Percentiles rank a stretch among this genome's conserved stretches.
Conservation (phyloP, 2,888 invertebrate genomes). For the Priocnemis perturbator region DNA sequence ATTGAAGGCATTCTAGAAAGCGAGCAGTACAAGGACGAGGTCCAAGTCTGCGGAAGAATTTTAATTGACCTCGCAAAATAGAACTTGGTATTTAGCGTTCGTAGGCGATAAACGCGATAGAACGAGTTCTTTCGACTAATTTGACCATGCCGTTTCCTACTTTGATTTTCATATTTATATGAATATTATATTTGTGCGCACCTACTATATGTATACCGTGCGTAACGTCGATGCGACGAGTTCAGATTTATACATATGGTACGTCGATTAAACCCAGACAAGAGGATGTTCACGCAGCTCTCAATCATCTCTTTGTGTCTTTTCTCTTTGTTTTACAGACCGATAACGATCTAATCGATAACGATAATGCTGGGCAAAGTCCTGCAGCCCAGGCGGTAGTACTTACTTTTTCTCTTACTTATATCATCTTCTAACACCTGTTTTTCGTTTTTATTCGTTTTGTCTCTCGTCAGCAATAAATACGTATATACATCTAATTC, state of each 20-base stretch:
- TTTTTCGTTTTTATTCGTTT: slow-evolving; percentile 34
- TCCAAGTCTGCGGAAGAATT: slow-evolving; percentile 33
- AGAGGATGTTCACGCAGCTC: slow-evolving; percentile 62
- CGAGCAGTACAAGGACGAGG: slow-evolving; percentile 34
- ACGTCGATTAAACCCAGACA: slow-evolving; percentile 28
- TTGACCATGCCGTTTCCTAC: slow-evolving; percentile 17
- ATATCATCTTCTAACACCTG: slow-evolving; percentile 49
- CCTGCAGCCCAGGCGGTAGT: slow-evolving; percentile 76
- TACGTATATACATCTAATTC: slow-evolving; percentile 14
- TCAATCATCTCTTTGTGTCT: slow-evolving; percentile 72
- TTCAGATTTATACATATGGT: not conserved
- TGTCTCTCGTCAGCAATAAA: slow-evolving; percentile 22
- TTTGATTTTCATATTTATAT: slow-evolving; percentile 25
- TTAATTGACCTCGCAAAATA: slow-evolving; percentile 17
- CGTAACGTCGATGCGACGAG: not conserved
- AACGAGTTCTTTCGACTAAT: slow-evolving; percentile 1
- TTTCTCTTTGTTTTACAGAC: slow-evolving; percentile 75
- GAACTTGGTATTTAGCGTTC: slow-evolving; percentile 18
- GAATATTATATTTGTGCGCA: slow-evolving; percentile 10
- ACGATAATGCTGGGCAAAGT: slow-evolving; percentile 75
- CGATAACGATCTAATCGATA: slow-evolving; percentile 75
- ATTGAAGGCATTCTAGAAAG: slow-evolving; percentile 33
- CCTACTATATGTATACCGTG: slow-evolving; percentile 4
- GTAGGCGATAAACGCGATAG: slow-evolving; percentile 9
- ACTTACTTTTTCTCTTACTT: slow-evolving; percentile 71